These are phyloP conservation scores for Arenaria interpres DNA, from an alignment of 2,113 vertebrate species.

Conservation along the genomic window DNA sequence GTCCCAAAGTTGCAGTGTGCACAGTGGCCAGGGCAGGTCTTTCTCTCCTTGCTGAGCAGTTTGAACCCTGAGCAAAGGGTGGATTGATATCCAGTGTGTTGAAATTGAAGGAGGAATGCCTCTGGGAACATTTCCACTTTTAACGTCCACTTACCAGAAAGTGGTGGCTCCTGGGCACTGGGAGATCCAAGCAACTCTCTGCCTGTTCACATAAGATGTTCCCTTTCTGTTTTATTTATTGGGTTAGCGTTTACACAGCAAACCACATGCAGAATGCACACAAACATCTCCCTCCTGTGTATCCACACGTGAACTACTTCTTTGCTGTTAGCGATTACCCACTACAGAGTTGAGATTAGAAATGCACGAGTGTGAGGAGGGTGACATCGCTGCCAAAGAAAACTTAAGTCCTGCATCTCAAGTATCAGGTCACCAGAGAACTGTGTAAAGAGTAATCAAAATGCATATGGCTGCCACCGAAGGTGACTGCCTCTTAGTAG, in stretches of 20 bases:
- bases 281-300: neutral
- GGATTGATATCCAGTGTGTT: neutral
- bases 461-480: neutral
- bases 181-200: neutral
- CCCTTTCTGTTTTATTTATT: neutral
- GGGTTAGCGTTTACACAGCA: neutral
- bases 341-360: neutral
- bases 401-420: neutral
- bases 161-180: neutral
- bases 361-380: neutral
- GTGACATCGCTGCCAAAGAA: neutral
- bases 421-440: neutral
- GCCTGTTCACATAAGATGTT: neutral
- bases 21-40: neutral
- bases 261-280: neutral
- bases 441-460: neutral
- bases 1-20: neutral
- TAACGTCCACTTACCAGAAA: neutral
- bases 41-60: neutral
- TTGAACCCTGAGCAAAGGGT: neutral
- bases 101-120: neutral
- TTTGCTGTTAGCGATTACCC: neutral
- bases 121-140: neutral
- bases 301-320: neutral
- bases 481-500: neutral